These are phyloP conservation scores for Cyphomyrus plagiostoma DNA, from an alignment of 2,113 vertebrate species.

Conservation along the genomic window DNA sequence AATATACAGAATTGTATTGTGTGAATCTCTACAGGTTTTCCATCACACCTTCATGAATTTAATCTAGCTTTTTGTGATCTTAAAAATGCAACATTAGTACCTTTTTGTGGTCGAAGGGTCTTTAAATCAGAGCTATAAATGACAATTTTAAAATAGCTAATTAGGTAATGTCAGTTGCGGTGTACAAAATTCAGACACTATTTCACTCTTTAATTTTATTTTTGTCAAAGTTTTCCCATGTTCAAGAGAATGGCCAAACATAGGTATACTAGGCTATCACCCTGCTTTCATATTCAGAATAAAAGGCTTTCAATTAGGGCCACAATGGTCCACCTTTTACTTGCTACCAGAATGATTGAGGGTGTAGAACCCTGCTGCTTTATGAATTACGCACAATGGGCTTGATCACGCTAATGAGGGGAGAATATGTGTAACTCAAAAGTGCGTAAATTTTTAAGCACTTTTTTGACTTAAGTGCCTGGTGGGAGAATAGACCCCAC, in stretches of 20 bases:
- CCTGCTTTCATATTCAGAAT: not conserved
- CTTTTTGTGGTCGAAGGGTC: not conserved
- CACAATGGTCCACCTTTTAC: not conserved
- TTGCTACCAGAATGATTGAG: not conserved
- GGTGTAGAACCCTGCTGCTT: not conserved
- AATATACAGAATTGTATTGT: not conserved
- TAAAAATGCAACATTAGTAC: not conserved
- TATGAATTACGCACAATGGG: not conserved
- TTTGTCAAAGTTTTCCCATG: not conserved
- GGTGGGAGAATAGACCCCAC: not conserved
- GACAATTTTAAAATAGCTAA: not conserved
- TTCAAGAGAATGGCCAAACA: not conserved
- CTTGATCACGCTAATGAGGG: not conserved
- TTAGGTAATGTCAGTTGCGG: not conserved
- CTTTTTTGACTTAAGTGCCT: not conserved
- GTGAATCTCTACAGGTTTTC: not conserved
- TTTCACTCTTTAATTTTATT: not conserved
- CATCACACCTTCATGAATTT: not conserved
- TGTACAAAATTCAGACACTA: not conserved
- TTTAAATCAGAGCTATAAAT: not conserved
- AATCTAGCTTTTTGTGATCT: not conserved
- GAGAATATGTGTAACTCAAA: not conserved
- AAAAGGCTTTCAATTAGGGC: not conserved
- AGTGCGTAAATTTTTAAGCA: not conserved
- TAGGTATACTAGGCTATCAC: not conserved